Conservation (phyloP, 2,797 vertebrate genomes). For the Sebastes taczanowskii region DNA sequence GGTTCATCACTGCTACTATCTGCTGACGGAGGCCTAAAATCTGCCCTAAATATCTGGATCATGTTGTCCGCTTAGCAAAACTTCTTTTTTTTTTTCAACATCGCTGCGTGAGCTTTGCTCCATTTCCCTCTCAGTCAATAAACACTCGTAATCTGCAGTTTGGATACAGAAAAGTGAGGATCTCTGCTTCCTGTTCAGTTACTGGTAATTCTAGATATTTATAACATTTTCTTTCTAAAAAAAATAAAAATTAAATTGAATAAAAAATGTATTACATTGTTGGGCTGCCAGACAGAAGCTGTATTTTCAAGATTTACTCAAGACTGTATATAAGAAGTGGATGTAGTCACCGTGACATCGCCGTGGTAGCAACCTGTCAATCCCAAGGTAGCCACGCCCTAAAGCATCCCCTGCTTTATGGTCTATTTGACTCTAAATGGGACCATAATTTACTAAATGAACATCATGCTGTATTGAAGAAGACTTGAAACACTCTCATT, state of each 20-base stretch:
- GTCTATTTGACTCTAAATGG: too few relatives aligned
- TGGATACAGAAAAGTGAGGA: background rate
- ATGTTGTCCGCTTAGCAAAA: conserved; percentile 13
- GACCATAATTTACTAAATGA: too few relatives aligned
- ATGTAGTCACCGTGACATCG: too few relatives aligned
- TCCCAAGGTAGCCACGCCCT: too few relatives aligned
- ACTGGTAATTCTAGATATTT: background rate
- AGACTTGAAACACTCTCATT: background rate
- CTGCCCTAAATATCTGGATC: conserved; percentile 46
- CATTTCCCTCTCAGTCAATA: conserved; percentile 8
- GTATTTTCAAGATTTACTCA: too few relatives aligned
- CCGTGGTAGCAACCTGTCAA: too few relatives aligned
- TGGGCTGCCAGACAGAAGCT: too few relatives aligned
- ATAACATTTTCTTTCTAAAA: background rate
- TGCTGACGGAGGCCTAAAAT: conserved; percentile 55
- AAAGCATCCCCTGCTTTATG: too few relatives aligned
- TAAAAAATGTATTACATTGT: too few relatives aligned
- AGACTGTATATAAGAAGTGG: too few relatives aligned
- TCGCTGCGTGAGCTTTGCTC: background rate
- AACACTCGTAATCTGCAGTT: conserved; percentile 17
- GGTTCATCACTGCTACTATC: conserved; percentile 49
- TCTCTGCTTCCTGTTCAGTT: background rate
- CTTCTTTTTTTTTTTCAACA: background rate
- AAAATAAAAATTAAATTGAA: too few relatives aligned
- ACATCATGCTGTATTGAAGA: too few relatives aligned